These are phyloP conservation scores for Apodemia zela DNA, from an alignment of 2,888 invertebrate species.

Conservation along the genomic window DNA sequence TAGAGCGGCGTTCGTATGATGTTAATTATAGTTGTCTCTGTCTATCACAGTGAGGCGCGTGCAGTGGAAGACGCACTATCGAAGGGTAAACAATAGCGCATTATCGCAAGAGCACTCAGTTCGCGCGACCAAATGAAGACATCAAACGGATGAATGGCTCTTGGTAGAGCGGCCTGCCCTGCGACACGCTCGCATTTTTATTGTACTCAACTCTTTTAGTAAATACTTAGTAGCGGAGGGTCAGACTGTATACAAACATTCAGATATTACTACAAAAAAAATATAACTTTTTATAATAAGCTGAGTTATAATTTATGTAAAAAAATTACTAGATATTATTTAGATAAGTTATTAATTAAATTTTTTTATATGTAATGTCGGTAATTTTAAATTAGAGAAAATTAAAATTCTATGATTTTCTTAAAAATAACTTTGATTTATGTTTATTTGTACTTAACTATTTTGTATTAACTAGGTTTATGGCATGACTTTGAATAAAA, in stretches of 20 bases:
- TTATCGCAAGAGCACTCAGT: conserved; percentile 75
- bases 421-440: too few species aligned
- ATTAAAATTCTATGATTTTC: too few species aligned
- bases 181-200: conserved; percentile 74
- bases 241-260: not conserved
- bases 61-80: conserved; percentile 75
- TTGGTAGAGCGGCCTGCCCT: conserved; percentile 61
- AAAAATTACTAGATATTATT: too few species aligned
- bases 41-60: conserved; percentile 68
- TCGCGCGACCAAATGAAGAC: conserved; percentile 77
- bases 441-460: too few species aligned
- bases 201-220: conserved; percentile 62
- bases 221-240: conserved; percentile 45
- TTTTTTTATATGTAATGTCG: too few species aligned
- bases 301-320: too few species aligned
- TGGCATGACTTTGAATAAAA: too few species aligned
- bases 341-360: too few species aligned
- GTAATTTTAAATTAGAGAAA: too few species aligned
- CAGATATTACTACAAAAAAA: too few species aligned
- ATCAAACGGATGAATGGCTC: conserved; percentile 78
- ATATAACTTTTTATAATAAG: too few species aligned
- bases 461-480: too few species aligned
- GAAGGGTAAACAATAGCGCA: conserved; percentile 80
- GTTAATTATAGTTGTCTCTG: conserved; percentile 54
- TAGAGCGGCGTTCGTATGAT: conserved; percentile 48